Evolutionary conservation across 35 echinoderm and acorn worm species (phyloP).

Genomic region (Apostichopus parvimensis): DNA sequence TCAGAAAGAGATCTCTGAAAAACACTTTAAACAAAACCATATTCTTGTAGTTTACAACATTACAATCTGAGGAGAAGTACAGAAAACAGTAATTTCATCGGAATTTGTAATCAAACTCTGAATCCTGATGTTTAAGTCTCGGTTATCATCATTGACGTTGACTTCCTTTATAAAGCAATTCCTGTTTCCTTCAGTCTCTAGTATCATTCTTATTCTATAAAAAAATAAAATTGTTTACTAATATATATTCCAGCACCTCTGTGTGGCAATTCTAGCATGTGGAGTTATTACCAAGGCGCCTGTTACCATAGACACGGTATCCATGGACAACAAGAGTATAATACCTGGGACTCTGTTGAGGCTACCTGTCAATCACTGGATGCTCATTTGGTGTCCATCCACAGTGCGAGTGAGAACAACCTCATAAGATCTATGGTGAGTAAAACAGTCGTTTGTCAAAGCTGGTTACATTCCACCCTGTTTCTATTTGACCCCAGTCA

Average conservation of each 20-base stretch:
- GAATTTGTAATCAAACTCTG: too few relatives aligned
- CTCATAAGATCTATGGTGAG: constrained; percentile 50
- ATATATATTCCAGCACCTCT: constrained; percentile 37
- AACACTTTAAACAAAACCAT: too few relatives aligned
- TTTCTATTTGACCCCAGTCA: too few relatives aligned
- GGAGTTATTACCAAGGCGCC: constrained; percentile 52
- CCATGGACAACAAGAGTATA: constrained; percentile 15
- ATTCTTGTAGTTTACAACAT: too few relatives aligned
- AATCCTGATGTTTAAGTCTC: not conserved
- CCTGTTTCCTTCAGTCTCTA: too few relatives aligned
- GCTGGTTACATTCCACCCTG: too few relatives aligned
- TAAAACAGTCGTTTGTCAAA: not conserved
- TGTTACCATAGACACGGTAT: constrained; percentile 63
- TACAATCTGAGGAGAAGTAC: too few relatives aligned
- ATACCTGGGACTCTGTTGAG: constrained; percentile 49
- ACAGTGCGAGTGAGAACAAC: constrained; percentile 63
- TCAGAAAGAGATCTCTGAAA: too few relatives aligned
- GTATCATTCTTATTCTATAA: too few relatives aligned
- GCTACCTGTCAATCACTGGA: not conserved
- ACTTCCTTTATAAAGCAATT: too few relatives aligned
- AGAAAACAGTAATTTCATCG: too few relatives aligned
- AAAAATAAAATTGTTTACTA: not conserved
- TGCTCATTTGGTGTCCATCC: constrained; percentile 63
- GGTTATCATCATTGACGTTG: too few relatives aligned
- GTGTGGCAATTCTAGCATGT: constrained; percentile 62